Percentiles rank a stretch among this genome's conserved stretches.
These are phyloP conservation scores for Oscheius sp. DNA, from an alignment of 2,888 invertebrate species.

Conservation along the genomic window DNA sequence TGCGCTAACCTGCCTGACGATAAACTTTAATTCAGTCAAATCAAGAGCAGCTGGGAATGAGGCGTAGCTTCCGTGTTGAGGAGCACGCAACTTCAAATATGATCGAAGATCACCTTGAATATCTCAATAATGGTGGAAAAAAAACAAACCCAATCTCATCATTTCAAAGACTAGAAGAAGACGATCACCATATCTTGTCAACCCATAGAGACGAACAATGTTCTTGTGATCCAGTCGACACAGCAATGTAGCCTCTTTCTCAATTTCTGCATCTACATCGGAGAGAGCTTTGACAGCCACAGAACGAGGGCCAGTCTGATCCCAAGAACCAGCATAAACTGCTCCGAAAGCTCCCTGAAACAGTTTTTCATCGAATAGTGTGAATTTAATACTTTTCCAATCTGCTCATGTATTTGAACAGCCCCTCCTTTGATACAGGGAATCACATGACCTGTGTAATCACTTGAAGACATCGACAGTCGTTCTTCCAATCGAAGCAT, in stretches of 20 bases:
- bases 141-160: conserved; percentile 88
- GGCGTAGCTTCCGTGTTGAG: conserved; percentile 51
- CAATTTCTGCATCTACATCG: conserved; percentile 34
- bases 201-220: conserved; percentile 77
- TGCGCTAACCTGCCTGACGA: conserved; percentile 75
- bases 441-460: conserved; percentile 47
- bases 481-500: conserved; percentile 44
- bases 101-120: conserved; percentile 57
- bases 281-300: conserved; percentile 50
- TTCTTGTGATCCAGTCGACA: conserved; percentile 92
- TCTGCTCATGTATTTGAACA: conserved; percentile 59
- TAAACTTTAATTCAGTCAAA: conserved; percentile 52
- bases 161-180: conserved; percentile 94
- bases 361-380: too few species aligned
- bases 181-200: conserved; percentile 72
- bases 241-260: conserved; percentile 82
- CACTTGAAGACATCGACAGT: conserved; percentile 38
- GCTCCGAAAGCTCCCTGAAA: conserved; percentile 66
- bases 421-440: conserved; percentile 55
- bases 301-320: conserved; percentile 34
- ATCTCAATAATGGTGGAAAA: neutral
- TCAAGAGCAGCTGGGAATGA: conserved; percentile 79
- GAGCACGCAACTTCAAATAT: conserved; percentile 56
- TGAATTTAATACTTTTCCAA: conserved; percentile 54
- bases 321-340: conserved; percentile 63